Base-by-base conservation (phyloP, 2,888 invertebrate species). In the Erebia aethiops region DNA sequence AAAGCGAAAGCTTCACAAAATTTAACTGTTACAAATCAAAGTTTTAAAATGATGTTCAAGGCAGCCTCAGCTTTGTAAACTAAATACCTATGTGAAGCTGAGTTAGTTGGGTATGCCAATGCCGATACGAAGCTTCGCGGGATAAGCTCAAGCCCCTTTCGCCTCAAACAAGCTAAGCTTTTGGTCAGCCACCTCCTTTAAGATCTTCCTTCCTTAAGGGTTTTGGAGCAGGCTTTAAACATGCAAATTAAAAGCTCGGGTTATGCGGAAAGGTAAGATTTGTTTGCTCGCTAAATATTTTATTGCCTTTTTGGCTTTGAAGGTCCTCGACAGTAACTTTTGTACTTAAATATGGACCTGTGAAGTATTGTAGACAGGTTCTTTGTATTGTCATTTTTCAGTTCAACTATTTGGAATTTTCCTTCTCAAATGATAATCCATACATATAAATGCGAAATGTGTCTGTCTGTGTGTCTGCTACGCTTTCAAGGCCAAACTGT, bases 161-260 rank as follows among this genome's bases (percentile, higher is more conserved):
- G 26, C 26, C 3, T 26, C 26, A 26, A 26, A 26, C 26, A 26
- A 26, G 35, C 35, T 35, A 5, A 35, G 35, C 35, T 35, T 35
- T 7, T 35, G 35, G 35, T 35, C 5, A 7, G 35, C 35, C 5
- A 35, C 35, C 5, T 7, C 35, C 35, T 35, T 35, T 46, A 70
- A 72, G 67, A 72, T 52, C 2, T 4, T 4, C 26, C 26, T 26
- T 26, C 26, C 21, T 21, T 21, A 21, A 21, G 13, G 51, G 70
- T 69, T 71, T 64, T 58, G 72, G 69, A 69, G 66, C 54, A 54
- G 74, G 61, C 75, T 60, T 77, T 74, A 71, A 77, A 77, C 75
- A 76, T 73, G 77, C 73, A 77, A 76, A 76, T 76, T 76, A 75
- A 76, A 77, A 74, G 74, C 66, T 65, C 68, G 62, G 65, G 70